phyloP scores from a whole-genome alignment of 2,888 invertebrate species.

The Anaspis maculata region DNA sequence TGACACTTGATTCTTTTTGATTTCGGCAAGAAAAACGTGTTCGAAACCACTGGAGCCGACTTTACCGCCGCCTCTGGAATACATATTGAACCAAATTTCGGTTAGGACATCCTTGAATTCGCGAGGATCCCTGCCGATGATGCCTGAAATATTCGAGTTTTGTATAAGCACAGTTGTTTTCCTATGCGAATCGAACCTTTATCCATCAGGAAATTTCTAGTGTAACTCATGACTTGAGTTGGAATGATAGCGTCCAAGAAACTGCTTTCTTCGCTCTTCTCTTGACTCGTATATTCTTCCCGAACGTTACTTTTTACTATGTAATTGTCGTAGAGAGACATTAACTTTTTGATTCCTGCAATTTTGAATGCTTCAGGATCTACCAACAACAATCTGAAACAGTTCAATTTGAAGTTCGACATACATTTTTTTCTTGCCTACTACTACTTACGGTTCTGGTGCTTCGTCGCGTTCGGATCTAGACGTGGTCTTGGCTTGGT shows the following conservation, averaged over 20 bases:
- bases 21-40: conserved; percentile 84
- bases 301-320: conserved; percentile 63
- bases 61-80: conserved; percentile 68
- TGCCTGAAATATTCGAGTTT: conserved; percentile 46
- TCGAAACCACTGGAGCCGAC: conserved; percentile 88
- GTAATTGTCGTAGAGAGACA: conserved; percentile 77
- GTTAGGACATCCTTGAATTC: conserved; percentile 66
- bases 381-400: conserved; percentile 60
- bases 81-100: conserved; percentile 73
- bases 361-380: conserved; percentile 55
- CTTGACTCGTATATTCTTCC: conserved; percentile 69
- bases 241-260: conserved; percentile 71
- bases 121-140: conserved; percentile 55
- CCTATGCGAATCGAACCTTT: too few relatives aligned
- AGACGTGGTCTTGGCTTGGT: conserved; percentile 67
- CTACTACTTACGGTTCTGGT: conserved; percentile 65
- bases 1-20: conserved; percentile 66
- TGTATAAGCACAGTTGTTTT: too few relatives aligned
- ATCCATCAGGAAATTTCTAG: conserved; percentile 56
- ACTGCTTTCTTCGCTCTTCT: conserved; percentile 67
- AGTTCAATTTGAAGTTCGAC: too few relatives aligned
- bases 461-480: conserved; percentile 63
- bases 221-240: conserved; percentile 65
- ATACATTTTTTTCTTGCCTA: too few relatives aligned
- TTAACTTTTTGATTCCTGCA: conserved; percentile 65